These are phyloP conservation scores for Isichthys henryi DNA, from an alignment of 2,113 vertebrate genomes.

Conservation along the genomic window DNA sequence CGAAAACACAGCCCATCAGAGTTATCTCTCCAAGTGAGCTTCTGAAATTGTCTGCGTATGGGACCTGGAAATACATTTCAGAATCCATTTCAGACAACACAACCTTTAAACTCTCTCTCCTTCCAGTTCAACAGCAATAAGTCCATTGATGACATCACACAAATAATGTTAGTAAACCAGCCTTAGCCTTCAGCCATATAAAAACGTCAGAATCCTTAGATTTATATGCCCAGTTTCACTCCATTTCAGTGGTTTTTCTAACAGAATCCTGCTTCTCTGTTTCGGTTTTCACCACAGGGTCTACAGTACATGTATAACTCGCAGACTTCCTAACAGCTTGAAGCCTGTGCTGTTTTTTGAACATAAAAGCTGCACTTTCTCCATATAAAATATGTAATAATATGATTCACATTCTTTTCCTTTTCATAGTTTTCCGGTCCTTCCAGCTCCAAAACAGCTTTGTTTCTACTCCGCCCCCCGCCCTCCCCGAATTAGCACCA, in stretches of 20 bases:
- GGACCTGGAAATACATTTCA: conserved; percentile 1
- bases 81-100: neutral
- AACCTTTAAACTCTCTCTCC: neutral
- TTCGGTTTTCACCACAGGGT: neutral
- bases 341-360: neutral
- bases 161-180: conserved; percentile 2
- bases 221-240: neutral
- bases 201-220: neutral
- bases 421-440: neutral
- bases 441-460: neutral
- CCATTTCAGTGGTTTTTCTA: neutral
- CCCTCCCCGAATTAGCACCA: neutral
- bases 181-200: neutral
- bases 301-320: neutral
- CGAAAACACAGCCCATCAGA: neutral
- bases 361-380: neutral
- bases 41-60: neutral
- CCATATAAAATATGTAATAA: neutral
- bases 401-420: neutral
- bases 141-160: neutral
- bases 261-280: neutral
- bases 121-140: neutral
- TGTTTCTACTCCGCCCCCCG: neutral
- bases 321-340: neutral
- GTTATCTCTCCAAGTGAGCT: neutral